Conservation (phyloP, 2,113 vertebrate species). For the Rhegmatorhina hoffmannsi region DNA sequence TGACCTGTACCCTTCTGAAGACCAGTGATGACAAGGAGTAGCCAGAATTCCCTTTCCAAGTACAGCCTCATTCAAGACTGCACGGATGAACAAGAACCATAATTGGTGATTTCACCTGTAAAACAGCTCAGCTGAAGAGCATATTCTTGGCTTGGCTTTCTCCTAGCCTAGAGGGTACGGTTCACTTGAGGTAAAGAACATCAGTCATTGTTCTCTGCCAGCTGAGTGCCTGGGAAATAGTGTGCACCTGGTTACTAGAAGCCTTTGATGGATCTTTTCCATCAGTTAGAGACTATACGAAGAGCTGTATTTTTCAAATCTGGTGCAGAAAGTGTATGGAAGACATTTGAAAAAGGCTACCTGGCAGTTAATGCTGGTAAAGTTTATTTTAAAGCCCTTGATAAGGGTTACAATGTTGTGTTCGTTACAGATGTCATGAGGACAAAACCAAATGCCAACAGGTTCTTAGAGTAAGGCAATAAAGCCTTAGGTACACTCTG, state of each 20-base stretch:
- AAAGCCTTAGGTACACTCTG: not conserved
- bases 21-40: not conserved
- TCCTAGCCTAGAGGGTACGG: not conserved
- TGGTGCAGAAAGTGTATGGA: not conserved
- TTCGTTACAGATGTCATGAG: not conserved
- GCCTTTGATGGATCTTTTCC: not conserved
- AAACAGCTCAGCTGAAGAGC: not conserved
- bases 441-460: slow-evolving; percentile 2
- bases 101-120: not conserved
- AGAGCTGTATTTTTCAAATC: not conserved
- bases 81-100: not conserved
- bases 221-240: not conserved
- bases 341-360: not conserved
- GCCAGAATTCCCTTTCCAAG: not conserved
- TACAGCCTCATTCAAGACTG: not conserved
- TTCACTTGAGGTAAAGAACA: slow-evolving; percentile 15
- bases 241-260: not conserved
- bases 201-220: not conserved
- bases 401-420: not conserved
- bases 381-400: not conserved
- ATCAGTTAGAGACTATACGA: not conserved
- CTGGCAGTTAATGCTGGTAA: not conserved
- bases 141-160: not conserved
- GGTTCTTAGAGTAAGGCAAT: not conserved
- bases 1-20: not conserved